A percentile compares a stretch with the other conserved stretches of the same genome.
Conservation (phyloP, 2,797 vertebrate species). For the Parauchenoglanis ngamensis region DNA sequence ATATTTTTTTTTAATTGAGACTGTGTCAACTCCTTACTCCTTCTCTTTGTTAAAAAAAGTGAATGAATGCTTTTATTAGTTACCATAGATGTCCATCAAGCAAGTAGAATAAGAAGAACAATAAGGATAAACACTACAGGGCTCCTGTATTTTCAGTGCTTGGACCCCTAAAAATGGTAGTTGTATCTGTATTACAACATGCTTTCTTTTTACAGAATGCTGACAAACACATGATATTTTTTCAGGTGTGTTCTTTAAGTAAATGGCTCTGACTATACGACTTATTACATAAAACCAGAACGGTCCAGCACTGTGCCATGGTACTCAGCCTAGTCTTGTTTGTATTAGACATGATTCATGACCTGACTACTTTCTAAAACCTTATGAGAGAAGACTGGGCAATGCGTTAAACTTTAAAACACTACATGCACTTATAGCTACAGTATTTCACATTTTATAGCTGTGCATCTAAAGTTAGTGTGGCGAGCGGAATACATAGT, state of each 20-base stretch:
- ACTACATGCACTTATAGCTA: too few species aligned
- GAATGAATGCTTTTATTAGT: background rate
- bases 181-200: background rate
- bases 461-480: background rate
- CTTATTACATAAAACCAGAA: background rate
- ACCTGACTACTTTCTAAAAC: slow-evolving; percentile 22
- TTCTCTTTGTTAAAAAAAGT: background rate
- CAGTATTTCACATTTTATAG: background rate
- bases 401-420: background rate
- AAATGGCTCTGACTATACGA: too few species aligned
- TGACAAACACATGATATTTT: background rate
- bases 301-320: slow-evolving; percentile 1
- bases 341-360: slow-evolving; percentile 16
- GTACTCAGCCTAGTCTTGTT: slow-evolving; percentile 23
- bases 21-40: background rate
- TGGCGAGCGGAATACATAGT: background rate
- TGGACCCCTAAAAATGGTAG: background rate
- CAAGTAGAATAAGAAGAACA: background rate
- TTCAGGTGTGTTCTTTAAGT: too few species aligned
- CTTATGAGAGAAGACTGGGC: slow-evolving; percentile 31
- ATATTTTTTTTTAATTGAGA: background rate
- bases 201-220: background rate
- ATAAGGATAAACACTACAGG: background rate
- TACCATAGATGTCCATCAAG: background rate
- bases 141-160: background rate